phyloP scores from a whole-genome alignment of 2,888 invertebrate genomes.

The Carabus problematicus region DNA sequence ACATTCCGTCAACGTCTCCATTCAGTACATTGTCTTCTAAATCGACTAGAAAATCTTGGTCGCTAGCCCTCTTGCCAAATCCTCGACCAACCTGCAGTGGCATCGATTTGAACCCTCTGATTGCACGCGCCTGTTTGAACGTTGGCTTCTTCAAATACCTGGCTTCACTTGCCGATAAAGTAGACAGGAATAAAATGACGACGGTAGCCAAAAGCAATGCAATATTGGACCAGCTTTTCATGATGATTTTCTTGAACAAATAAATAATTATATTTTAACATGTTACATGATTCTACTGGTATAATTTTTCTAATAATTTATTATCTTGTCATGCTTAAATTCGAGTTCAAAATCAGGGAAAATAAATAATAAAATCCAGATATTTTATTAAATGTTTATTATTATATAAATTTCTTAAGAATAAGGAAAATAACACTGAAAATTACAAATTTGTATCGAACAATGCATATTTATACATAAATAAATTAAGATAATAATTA shows the following conservation, averaged over 20 bases:
- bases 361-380: background rate
- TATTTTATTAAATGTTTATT: slow-evolving; percentile 7
- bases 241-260: slow-evolving; percentile 15
- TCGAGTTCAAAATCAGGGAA: background rate
- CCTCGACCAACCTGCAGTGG: slow-evolving; percentile 34
- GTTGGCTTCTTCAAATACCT: slow-evolving; percentile 35
- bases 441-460: no score
- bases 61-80: slow-evolving; percentile 42
- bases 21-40: slow-evolving; percentile 30
- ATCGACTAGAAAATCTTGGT: slow-evolving; percentile 21
- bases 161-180: slow-evolving; percentile 30
- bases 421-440: slow-evolving; percentile 11
- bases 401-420: slow-evolving; percentile 6
- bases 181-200: slow-evolving; percentile 25
- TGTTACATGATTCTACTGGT: background rate
- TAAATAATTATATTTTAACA: background rate
- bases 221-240: slow-evolving; percentile 28
- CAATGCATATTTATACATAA: no score
- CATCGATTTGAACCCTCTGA: slow-evolving; percentile 40
- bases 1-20: slow-evolving; percentile 23
- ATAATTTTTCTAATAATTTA: background rate
- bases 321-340: background rate
- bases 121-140: slow-evolving; percentile 42
- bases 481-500: no score
- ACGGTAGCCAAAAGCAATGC: slow-evolving; percentile 22